phyloP scores from a whole-genome alignment of 2,797 vertebrate species.

The Sebastes matsubarae region DNA sequence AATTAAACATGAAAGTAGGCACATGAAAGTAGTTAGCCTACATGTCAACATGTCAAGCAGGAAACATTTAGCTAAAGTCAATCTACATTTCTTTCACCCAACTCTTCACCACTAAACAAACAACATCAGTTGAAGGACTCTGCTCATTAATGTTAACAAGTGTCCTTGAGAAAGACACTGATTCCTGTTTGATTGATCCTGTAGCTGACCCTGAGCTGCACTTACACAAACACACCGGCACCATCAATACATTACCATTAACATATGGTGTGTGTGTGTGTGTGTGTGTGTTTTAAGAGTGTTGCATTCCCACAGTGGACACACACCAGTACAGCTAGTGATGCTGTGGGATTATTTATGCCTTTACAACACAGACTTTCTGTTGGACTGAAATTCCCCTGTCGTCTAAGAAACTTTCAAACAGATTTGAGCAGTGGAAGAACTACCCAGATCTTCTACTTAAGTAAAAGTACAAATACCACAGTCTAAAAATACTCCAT shows the following conservation, averaged over 20 bases:
- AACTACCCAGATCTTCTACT: too few relatives aligned
- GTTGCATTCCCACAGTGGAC: conserved; percentile 27
- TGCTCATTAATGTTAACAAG: neutral
- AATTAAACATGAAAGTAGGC: too few relatives aligned
- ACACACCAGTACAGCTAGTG: conserved; percentile 9
- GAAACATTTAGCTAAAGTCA: neutral
- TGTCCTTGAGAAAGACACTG: conserved; percentile 11
- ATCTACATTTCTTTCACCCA: too few relatives aligned
- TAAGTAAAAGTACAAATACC: too few relatives aligned
- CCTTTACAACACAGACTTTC: conserved; percentile 2
- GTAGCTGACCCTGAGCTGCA: neutral
- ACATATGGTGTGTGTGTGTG: conserved; percentile 41
- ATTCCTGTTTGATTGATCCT: conserved; percentile 24
- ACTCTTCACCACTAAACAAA: neutral
- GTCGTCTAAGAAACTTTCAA: neutral
- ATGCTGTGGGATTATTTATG: conserved; percentile 8
- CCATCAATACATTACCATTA: conserved; percentile 15
- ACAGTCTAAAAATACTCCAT: too few relatives aligned
- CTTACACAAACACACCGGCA: neutral
- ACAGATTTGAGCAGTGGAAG: neutral
- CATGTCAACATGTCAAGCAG: neutral
- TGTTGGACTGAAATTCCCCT: too few relatives aligned
- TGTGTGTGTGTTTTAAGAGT: conserved; percentile 6
- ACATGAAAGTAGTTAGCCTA: too few relatives aligned
- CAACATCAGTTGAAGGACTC: neutral